Evolutionary conservation across 2,888 invertebrate species (phyloP).

Genomic region (Athripsodes cinereus): DNA sequence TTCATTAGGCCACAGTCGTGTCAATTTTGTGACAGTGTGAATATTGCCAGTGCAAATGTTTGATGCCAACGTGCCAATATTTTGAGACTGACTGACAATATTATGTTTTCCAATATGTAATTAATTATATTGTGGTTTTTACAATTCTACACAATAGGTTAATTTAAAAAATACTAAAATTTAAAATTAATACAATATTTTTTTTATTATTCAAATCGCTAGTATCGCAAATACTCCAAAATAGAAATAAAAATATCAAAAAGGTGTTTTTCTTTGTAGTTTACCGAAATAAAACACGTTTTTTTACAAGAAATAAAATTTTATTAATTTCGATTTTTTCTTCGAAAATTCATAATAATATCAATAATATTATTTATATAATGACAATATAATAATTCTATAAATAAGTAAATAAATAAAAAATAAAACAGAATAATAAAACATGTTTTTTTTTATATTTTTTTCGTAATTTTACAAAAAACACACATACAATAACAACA

Average conservation of each 20-base stretch:
- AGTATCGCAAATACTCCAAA: constrained; percentile 25
- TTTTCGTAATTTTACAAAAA: constrained; percentile 11
- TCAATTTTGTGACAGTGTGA: too few relatives aligned
- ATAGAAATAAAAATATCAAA: not conserved
- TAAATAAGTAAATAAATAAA: constrained; percentile 1
- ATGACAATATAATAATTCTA: not conserved
- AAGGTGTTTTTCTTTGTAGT: not conserved
- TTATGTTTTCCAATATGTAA: too few relatives aligned
- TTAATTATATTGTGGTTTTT: not conserved
- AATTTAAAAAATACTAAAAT: too few relatives aligned
- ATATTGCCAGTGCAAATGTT: too few relatives aligned
- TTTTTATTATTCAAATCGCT: constrained; percentile 14
- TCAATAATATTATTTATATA: constrained; percentile 1
- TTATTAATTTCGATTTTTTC: not conserved
- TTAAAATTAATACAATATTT: too few relatives aligned
- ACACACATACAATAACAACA: constrained; percentile 17
- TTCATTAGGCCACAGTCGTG: too few relatives aligned
- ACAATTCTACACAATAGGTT: not conserved
- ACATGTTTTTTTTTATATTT: constrained; percentile 49
- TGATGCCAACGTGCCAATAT: too few relatives aligned
- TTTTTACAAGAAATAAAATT: not conserved
- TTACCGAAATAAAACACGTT: not conserved
- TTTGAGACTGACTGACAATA: too few relatives aligned
- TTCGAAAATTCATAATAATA: not conserved
- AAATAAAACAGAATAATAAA: constrained; percentile 37